Evolutionary conservation across 2,888 invertebrate species (phyloP).

Genomic region (Rhogogaster chlorosoma): DNA sequence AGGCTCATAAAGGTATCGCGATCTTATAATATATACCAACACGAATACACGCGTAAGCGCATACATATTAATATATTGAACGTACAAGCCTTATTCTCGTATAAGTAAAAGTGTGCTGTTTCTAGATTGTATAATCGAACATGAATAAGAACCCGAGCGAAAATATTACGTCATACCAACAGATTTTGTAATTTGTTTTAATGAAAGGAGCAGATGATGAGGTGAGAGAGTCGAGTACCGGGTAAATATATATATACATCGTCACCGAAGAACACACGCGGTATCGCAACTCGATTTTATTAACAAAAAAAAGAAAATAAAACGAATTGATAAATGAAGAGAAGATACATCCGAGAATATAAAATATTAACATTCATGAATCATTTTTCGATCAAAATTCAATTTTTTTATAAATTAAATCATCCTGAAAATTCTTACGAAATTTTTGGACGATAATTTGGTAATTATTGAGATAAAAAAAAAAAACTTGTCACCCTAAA

Average conservation of each 20-base stretch:
- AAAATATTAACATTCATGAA: too few species aligned
- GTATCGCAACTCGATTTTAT: neutral
- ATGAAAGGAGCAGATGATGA: neutral
- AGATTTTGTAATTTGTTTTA: constrained; percentile 73
- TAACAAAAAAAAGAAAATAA: neutral
- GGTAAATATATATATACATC: too few species aligned
- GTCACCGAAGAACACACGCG: neutral
- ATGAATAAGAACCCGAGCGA: constrained; percentile 73
- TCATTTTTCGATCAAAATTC: too few species aligned
- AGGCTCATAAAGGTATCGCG: too few species aligned
- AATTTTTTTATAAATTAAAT: too few species aligned
- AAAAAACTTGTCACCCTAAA: too few species aligned
- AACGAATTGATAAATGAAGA: neutral
- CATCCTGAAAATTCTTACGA: too few species aligned
- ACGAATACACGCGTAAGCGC: too few species aligned
- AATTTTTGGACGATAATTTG: neutral
- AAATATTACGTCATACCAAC: constrained; percentile 72
- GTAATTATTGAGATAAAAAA: neutral
- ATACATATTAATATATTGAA: too few species aligned
- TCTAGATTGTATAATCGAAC: constrained; percentile 78
- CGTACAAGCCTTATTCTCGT: constrained; percentile 1
- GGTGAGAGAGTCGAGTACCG: neutral
- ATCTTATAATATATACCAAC: too few species aligned
- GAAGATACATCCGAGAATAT: neutral
- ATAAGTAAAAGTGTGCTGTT: constrained; percentile 73